phyloP scores from a whole-genome alignment of 2,888 invertebrate species.

The Apeira syringaria region DNA sequence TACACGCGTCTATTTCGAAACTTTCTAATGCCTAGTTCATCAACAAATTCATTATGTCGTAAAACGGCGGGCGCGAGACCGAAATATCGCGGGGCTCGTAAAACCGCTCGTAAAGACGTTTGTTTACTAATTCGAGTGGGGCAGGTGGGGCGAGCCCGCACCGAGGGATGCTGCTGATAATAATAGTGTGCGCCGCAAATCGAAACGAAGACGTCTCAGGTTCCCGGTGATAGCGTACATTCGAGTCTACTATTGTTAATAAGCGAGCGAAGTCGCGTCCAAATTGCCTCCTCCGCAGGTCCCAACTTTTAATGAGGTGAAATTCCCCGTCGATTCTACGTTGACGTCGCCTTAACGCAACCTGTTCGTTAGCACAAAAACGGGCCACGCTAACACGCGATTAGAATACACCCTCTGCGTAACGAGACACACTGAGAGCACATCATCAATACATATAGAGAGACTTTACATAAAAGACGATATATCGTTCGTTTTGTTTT shows the following conservation, averaged over 20 bases:
- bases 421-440: slow-evolving; percentile 54
- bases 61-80: slow-evolving; percentile 79
- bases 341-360: slow-evolving; percentile 76
- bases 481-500: too few relatives aligned
- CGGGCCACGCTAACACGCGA: slow-evolving; percentile 80
- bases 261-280: slow-evolving; percentile 67
- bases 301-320: slow-evolving; percentile 83
- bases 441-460: too few relatives aligned
- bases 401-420: slow-evolving; percentile 75
- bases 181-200: slow-evolving; percentile 47
- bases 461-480: too few relatives aligned
- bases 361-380: slow-evolving; percentile 83
- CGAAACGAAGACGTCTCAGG: slow-evolving; percentile 25
- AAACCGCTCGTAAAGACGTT: slow-evolving; percentile 82
- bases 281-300: slow-evolving; percentile 75
- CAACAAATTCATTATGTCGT: slow-evolving; percentile 84
- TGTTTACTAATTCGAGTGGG: slow-evolving; percentile 83
- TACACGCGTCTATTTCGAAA: slow-evolving; percentile 78
- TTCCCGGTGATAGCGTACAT: slow-evolving; percentile 64
- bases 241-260: slow-evolving; percentile 57
- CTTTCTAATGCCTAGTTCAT: slow-evolving; percentile 82
- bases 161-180: slow-evolving; percentile 73
- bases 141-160: slow-evolving; percentile 71
- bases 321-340: slow-evolving; percentile 76
- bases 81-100: slow-evolving; percentile 82